Evolutionary conservation across 2,888 invertebrate genomes (phyloP), one percentile per base, ranked within the genome.

Genomic region (Ellobium chinense): DNA sequence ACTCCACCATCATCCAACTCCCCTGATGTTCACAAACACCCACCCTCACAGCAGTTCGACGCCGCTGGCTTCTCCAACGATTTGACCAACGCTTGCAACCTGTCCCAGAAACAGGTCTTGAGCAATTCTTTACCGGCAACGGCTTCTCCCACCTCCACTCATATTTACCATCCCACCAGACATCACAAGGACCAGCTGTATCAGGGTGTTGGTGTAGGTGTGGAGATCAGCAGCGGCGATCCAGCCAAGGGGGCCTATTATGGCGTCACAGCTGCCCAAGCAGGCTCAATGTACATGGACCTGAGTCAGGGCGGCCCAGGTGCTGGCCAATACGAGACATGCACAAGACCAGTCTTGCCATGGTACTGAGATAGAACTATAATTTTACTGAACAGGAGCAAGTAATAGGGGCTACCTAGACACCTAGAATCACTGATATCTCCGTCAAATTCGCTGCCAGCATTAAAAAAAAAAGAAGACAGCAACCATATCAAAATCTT

Each of bases 1-100:
- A 98, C 98, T 4, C 98, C 98, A 75, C 98, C 98, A 74, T 97
- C 97, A n/a, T 98, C 98, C 3, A 98, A 98, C 1, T 98, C 98
- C 5, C 98, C 98, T 0, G 95, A 98, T 83, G 98, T 98, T 91
- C 97, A 95, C 94, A 83, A 89, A 56, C 84, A 78, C 37, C 81
- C 87, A 12, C 87, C 37, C 39, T 37, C 21, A 27, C 63, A 70
- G 76, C 7, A 74, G 73, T n/a, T 46, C 77, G 21, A 82, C 78
- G 27, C 65, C 73, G 34, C 75, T 75, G 31, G 39, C n/a, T 76
- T 70, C 70, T 65, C 63, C 46, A 14, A 72, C 0, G 79, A 72
- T 27, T n/a, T 31, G 9, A 34, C 58, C 56, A 34, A 37, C 37
- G 60, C 66, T 7, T 74, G 66, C 34, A 62, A 58, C 36, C 68